Conservation (phyloP, 2,888 invertebrate genomes). For the Terebella lapidaria region DNA sequence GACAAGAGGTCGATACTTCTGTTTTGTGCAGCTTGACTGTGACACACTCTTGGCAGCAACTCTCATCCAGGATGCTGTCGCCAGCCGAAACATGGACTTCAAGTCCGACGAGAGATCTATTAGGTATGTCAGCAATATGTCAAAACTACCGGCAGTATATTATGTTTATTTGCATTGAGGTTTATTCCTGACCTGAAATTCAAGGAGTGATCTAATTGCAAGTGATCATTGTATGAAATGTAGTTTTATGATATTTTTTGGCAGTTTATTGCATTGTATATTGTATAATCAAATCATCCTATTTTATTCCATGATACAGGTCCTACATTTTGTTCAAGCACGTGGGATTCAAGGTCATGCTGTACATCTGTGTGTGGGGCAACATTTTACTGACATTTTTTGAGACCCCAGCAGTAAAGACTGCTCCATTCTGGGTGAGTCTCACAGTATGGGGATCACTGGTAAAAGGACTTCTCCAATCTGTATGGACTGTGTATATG, state of each 20-base stretch:
- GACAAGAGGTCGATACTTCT: too few species aligned
- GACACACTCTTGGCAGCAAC: constrained; percentile 1
- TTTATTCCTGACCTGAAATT: too few species aligned
- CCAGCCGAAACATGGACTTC: constrained; percentile 34
- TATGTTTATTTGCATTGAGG: too few species aligned
- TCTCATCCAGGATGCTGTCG: neutral
- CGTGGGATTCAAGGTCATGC: constrained; percentile 36
- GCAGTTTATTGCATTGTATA: too few species aligned
- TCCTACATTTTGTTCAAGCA: constrained; percentile 50
- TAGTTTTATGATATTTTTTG: neutral
- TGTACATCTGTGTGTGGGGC: constrained; percentile 44
- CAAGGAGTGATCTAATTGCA: neutral
- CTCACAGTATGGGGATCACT: too few species aligned
- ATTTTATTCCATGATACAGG: constrained; percentile 28
- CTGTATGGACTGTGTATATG: too few species aligned
- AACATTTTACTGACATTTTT: constrained; percentile 47
- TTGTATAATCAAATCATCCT: neutral
- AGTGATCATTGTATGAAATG: neutral
- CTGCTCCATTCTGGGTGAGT: too few species aligned
- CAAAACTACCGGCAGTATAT: too few species aligned
- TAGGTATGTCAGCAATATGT: constrained; percentile 24
- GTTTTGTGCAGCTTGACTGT: too few species aligned
- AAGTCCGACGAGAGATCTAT: constrained; percentile 39
- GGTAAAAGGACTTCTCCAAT: too few species aligned
- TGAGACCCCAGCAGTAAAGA: constrained; percentile 51